Base-by-base conservation (phyloP, 2,888 invertebrate species). In the Campoplex nolae region DNA sequence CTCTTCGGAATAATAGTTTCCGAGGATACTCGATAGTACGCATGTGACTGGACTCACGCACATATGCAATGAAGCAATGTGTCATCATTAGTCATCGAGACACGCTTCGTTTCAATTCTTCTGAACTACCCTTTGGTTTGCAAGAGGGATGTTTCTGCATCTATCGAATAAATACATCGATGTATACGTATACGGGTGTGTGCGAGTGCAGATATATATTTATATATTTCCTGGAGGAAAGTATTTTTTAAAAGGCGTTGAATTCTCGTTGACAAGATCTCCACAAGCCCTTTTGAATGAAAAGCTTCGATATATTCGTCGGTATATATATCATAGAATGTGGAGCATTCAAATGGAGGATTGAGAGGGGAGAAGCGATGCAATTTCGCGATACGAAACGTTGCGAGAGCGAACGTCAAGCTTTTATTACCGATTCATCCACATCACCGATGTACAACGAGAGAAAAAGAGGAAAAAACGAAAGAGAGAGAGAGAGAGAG, bases 371-470 rank as follows among this genome's bases (percentile, higher is more conserved):
- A 68, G 56, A 42, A 74, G 65, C 85, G 88, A 86, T 86, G 90
- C 90, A 91, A 90, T 90, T 90, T 90, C 88, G 79, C 73, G 78
- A 87, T 88, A 87, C 76, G 62, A 7, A 65, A 58, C 73, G 45
- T 45, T 65, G 82, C 67, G 85, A 83, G 85, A 83, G 70, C 71
- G 86, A 84, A 81, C 83, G 74, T 68, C 76, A 62, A 75, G 81
- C 67, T 91, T 91, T 91, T 90, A 91, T 90, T 89, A 91, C 88
- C 91, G 91, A 91, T 91, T 91, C 91, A 91, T 91, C 90, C 89
- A 84, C 81, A 70, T 35, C 54, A 58, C 79, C 78, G 68, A 83
- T 88, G 74, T 71, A 45, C 71, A 83, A 70, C 54, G 71, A 82
- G 70, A 35, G 54, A 70, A 48, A 35, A 67, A 85, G 58, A 71